These are phyloP conservation scores for Apostichopus parvimensis DNA, from an alignment of 35 echinoderm and acorn worm genomes.

Conservation along the genomic window DNA sequence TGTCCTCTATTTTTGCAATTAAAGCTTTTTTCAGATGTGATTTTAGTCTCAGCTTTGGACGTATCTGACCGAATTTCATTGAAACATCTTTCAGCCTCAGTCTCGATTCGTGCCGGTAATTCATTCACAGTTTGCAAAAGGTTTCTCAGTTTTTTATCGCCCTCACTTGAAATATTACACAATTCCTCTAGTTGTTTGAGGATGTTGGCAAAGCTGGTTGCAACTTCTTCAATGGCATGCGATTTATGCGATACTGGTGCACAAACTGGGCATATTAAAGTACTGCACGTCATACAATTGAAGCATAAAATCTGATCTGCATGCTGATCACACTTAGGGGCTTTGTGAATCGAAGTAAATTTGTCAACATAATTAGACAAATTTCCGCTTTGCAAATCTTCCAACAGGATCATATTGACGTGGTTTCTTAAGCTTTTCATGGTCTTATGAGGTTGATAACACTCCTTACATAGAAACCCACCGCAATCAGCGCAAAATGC, in stretches of 20 bases:
- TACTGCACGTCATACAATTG: slow-evolving; percentile 14
- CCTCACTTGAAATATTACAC: neutral
- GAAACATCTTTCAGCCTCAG: neutral
- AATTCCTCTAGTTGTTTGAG: neutral
- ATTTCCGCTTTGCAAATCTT: neutral
- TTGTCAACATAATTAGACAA: neutral
- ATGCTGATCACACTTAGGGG: slow-evolving; percentile 1
- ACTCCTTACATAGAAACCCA: neutral
- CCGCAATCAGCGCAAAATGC: slow-evolving; percentile 31
- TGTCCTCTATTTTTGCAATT: neutral
- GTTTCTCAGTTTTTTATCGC: neutral
- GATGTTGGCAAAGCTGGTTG: neutral
- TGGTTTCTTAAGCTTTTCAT: neutral
- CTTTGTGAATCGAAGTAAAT: neutral
- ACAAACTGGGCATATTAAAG: slow-evolving; percentile 37
- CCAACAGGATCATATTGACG: neutral
- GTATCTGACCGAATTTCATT: neutral
- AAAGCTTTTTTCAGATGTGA: neutral
- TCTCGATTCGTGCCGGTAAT: neutral
- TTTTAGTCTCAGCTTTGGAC: neutral
- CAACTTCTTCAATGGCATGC: slow-evolving; percentile 28
- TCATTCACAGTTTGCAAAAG: neutral
- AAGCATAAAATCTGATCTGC: neutral
- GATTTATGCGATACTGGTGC: neutral
- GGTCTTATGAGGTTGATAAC: neutral